phyloP scores from a whole-genome alignment of 1,140 invertebrate genomes.

The Camponotus vicinus region DNA sequence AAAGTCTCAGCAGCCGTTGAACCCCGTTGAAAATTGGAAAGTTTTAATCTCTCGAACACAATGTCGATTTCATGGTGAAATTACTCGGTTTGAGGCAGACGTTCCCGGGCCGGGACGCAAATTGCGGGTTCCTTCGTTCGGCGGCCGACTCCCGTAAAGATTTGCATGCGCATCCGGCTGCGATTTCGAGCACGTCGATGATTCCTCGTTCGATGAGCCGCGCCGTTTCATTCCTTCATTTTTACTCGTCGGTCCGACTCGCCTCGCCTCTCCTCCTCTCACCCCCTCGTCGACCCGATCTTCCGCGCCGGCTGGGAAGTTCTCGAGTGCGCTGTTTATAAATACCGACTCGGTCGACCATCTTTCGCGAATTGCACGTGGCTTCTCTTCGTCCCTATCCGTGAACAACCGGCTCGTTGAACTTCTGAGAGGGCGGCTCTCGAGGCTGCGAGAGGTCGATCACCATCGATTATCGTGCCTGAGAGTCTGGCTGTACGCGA shows the following conservation, averaged over 20 bases:
- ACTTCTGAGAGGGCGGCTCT: constrained; percentile 75
- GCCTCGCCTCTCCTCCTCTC: constrained; percentile 35
- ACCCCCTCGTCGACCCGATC: constrained; percentile 64
- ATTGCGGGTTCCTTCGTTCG: constrained; percentile 53
- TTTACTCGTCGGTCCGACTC: constrained; percentile 17
- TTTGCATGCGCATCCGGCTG: constrained; percentile 52
- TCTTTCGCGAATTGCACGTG: constrained; percentile 77
- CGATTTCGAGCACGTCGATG: constrained; percentile 56
- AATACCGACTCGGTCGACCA: constrained; percentile 69
- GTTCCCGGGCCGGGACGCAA: constrained; percentile 16
- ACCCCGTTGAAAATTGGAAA: constrained; percentile 58
- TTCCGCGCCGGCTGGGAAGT: constrained; percentile 61
- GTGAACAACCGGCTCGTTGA: constrained; percentile 77
- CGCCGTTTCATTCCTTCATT: constrained; percentile 34
- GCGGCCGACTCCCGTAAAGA: constrained; percentile 52
- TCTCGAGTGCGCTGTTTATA: constrained; percentile 70
- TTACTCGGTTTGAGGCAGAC: constrained; percentile 41
- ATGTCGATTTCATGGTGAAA: constrained; percentile 54
- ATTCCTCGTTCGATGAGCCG: constrained; percentile 14
- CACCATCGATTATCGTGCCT: constrained; percentile 76
- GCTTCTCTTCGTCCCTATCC: constrained; percentile 68
- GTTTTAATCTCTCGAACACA: constrained; percentile 57
- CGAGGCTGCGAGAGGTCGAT: constrained; percentile 74
- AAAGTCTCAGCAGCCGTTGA: constrained; percentile 44
- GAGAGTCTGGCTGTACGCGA: constrained; percentile 67